Base-by-base conservation (phyloP, 2,113 vertebrate genomes). In the Nerophis lumbriciformis region DNA sequence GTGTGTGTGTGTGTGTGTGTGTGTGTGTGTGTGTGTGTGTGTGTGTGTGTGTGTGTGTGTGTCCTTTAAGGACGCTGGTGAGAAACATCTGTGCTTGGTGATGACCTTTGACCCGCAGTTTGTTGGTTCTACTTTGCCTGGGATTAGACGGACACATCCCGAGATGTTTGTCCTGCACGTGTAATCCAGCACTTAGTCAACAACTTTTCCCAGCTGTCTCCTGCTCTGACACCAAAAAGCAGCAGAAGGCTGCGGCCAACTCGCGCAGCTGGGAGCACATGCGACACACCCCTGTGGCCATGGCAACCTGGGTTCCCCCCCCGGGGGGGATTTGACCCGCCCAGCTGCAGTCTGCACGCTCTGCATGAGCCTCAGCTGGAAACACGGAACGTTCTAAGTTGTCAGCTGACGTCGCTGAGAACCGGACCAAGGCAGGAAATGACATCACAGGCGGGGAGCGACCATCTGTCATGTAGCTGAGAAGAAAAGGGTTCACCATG, bases 401-500 rank as follows among this genome's bases (percentile, higher is more conserved):
- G 28, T 28, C 28, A 4, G 28, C 2, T 28, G 28, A 28, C 28
- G 28, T 28, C 28, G 28, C 1, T 28, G 28, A 28, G 28, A 28
- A 28, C 28, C 28, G 28, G 12, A 53, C 0, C 53, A 16, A 37
- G 61, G 68, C 76, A 83, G 80, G 81, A 85, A 81, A 69, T 48
- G n/a, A 77, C 61, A 61, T 80, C 79, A 66, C 8, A 0, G 13
- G 48, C 13, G 6, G 16, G 37, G 21, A 37, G 53, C 36, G 13
- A 36, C 36, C 28, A 28, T 28, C 28, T 28, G 28, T 28, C 28
- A 4, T 28, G 1, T 28, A 3, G 28, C 28, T 28, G 28, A 28
- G 28, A 28, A 28, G 28, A 4, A 28, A 28, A 28, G 28, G 1
- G 28, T 3, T 28, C 28, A 4, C 28, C 28, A 28, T 28, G 28